Evolutionary conservation across 2,797 vertebrate species (phyloP).

Genomic region (Hyperoplus lanceolatus): DNA sequence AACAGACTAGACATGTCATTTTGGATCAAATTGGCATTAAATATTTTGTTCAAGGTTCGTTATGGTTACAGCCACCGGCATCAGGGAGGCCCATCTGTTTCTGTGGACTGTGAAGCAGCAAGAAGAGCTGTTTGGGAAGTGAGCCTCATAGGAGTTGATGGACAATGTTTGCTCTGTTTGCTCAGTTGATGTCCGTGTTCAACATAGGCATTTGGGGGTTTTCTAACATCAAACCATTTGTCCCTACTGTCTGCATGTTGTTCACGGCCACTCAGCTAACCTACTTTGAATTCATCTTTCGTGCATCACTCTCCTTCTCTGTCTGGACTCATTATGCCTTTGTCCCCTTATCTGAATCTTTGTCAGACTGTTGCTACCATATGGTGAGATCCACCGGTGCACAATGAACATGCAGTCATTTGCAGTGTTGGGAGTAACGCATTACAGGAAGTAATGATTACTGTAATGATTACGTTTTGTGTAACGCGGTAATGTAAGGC

Average conservation of each 20-base stretch:
- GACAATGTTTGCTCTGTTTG: conserved; percentile 10
- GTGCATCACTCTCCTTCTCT: background rate
- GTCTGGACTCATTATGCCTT: conserved; percentile 33
- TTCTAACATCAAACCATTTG: background rate
- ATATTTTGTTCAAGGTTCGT: background rate
- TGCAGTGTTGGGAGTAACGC: no score
- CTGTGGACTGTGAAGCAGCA: background rate
- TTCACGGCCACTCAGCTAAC: background rate
- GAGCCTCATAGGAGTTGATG: background rate
- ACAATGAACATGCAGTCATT: conserved; percentile 8
- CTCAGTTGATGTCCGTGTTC: background rate
- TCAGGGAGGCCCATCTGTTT: conserved; percentile 36
- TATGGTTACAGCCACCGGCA: conserved; percentile 38
- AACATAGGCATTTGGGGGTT: background rate
- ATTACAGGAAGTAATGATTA: no score
- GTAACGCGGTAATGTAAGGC: no score
- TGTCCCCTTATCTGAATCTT: conserved; percentile 32
- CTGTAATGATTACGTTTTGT: no score
- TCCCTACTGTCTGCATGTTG: background rate
- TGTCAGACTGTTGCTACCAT: conserved; percentile 23
- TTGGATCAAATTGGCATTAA: background rate
- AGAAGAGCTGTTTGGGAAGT: conserved; percentile 15
- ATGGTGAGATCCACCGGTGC: conserved; percentile 30
- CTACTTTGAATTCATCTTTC: background rate
- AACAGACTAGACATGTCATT: background rate